Evolutionary conservation across 2,797 vertebrate species (phyloP).

Genomic region (Sebastes vulpes): DNA sequence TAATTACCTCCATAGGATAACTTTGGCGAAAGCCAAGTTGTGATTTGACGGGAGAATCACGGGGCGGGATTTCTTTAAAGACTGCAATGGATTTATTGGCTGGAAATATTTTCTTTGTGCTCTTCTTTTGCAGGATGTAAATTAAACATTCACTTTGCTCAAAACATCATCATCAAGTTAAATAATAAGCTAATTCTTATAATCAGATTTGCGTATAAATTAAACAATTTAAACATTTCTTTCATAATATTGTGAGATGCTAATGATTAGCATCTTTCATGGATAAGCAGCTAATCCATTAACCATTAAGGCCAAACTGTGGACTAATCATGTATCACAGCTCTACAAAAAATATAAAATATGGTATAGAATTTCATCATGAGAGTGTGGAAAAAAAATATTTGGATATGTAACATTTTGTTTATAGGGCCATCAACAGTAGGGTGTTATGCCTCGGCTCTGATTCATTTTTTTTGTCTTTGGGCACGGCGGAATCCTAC

Average conservation of each 20-base stretch:
- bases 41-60: not conserved
- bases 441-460: not conserved
- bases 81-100: not conserved
- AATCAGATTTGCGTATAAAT: not conserved
- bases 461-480: too few species aligned
- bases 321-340: not conserved
- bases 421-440: not conserved
- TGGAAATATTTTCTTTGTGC: not conserved
- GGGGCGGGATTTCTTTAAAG: not conserved
- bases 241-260: not conserved
- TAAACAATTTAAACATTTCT: not conserved
- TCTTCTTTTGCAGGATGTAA: not conserved
- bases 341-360: not conserved
- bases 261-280: not conserved
- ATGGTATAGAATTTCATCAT: not conserved
- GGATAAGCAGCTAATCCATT: not conserved
- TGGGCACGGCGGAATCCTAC: too few species aligned
- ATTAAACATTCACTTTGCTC: not conserved
- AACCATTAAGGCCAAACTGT: not conserved
- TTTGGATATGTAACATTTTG: not conserved
- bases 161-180: not conserved
- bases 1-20: not conserved
- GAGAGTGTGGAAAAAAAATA: not conserved
- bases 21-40: not conserved
- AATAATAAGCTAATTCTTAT: not conserved